These are phyloP conservation scores for Temnothorax nylanderi DNA, from an alignment of 1,140 invertebrate species.

Conservation along the genomic window DNA sequence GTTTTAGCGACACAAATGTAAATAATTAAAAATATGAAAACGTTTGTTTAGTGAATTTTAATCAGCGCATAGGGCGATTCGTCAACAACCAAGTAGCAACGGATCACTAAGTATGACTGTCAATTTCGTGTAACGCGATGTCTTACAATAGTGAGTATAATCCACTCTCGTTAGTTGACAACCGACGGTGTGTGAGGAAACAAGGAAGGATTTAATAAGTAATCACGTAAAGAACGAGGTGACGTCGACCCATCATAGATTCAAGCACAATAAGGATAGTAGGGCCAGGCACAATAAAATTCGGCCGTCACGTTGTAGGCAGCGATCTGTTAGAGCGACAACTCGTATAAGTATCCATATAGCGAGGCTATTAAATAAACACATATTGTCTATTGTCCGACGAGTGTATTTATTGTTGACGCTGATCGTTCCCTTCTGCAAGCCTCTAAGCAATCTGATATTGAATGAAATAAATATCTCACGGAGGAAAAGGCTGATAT, in stretches of 20 bases:
- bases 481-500: constrained; percentile 5
- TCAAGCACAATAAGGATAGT: constrained; percentile 85
- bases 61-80: neutral
- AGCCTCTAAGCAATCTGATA: constrained; percentile 48
- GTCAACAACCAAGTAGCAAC: constrained; percentile 53
- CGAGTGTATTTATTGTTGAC: constrained; percentile 74
- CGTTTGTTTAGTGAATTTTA: neutral
- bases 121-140: constrained; percentile 68
- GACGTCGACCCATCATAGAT: constrained; percentile 83
- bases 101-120: constrained; percentile 57
- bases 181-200: constrained; percentile 45
- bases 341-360: constrained; percentile 84
- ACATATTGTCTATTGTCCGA: constrained; percentile 85
- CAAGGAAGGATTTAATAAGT: constrained; percentile 46
- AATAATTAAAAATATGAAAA: constrained; percentile 1
- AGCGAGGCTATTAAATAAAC: constrained; percentile 85
- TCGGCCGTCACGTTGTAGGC: constrained; percentile 85
- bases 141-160: constrained; percentile 63
- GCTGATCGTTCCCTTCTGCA: constrained; percentile 64
- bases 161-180: constrained; percentile 63
- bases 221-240: constrained; percentile 74
- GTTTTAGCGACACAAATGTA: constrained; percentile 10
- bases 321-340: constrained; percentile 85
- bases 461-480: constrained; percentile 64
- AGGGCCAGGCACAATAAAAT: constrained; percentile 86